phyloP scores from a whole-genome alignment of 2,888 invertebrate species.

The Tethea ocularis region DNA sequence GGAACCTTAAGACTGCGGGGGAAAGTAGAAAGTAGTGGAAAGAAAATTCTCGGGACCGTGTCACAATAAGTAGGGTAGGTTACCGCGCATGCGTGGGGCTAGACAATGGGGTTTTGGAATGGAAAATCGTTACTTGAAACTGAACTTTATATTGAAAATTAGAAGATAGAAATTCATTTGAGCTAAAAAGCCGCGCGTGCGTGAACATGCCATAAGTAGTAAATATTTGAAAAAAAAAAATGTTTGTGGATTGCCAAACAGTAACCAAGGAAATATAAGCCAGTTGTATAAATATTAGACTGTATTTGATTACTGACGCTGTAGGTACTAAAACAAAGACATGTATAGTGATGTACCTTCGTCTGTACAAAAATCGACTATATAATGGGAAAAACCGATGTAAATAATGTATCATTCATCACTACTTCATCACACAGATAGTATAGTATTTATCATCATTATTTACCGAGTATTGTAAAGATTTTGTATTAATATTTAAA shows the following conservation, averaged over 20 bases:
- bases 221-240: conserved; percentile 59
- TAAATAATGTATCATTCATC: background rate
- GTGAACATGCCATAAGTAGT: conserved; percentile 39
- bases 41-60: conserved; percentile 47
- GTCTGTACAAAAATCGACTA: no score
- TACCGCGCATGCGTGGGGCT: conserved; percentile 69
- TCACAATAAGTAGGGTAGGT: conserved; percentile 52
- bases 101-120: conserved; percentile 55
- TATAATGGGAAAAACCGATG: background rate
- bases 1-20: conserved; percentile 53
- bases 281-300: conserved; percentile 49
- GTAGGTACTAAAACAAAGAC: conserved; percentile 12
- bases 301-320: conserved; percentile 26
- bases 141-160: conserved; percentile 35
- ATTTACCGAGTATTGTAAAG: conserved; percentile 1
- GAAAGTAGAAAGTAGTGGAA: conserved; percentile 56
- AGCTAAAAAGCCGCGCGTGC: conserved; percentile 50
- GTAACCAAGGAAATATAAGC: conserved; percentile 57
- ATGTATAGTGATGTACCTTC: conserved; percentile 16
- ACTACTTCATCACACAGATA: no score
- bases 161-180: conserved; percentile 32
- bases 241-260: conserved; percentile 62
- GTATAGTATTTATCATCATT: background rate
- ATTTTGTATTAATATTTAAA: background rate
- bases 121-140: conserved; percentile 26